Base-by-base conservation (phyloP, 2,113 vertebrate species). In the Cyphomyrus plagiostoma region DNA sequence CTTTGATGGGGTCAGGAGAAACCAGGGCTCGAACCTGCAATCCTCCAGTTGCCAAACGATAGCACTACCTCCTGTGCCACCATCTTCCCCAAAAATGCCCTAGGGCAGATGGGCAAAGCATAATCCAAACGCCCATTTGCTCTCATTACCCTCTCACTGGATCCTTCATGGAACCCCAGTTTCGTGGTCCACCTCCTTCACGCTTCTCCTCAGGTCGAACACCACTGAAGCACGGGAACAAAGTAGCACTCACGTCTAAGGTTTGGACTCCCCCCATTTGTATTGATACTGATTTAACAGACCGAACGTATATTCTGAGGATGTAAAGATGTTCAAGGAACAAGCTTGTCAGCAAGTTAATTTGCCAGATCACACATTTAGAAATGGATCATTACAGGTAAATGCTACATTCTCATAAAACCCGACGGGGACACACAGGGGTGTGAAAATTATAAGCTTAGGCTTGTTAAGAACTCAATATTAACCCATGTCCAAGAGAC, bases 91-190 rank as follows among this genome's bases (percentile, higher is more conserved):
- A 52, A 52, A 52, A 52, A 52, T 30, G 2, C 21, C 21, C 0
- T 4, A 6, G 45, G 23, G 19, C 88, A 85, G 8, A 39, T 39
- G 39, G 42, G 0, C 35, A 35, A 35, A 35, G 35, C 35, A 35
- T 35, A 1, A 35, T 35, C 35, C 35, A 35, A 35, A 35, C 1
- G 35, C 30, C 74, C 15, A 42, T 80, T 80, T 19, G 15, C 3
- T 13, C 13, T 42, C 74, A 21, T 58, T 21, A 95, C 95, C 91
- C 74, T 80, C 35, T 93, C 7, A 17, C 74, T 53, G 94, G 91
- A 91, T 96, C 96, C 90, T 95, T 95, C 92, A 95, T 90, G 87
- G 95, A 92, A 82, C 95, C 95, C 95, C 96, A 98, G 92, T 94
- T 96, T 83, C 89, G 93, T 92, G 94, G 91, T 93, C 96, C 96